Base-by-base conservation (phyloP, 2,888 invertebrate genomes). In the Tenthredo notha region DNA sequence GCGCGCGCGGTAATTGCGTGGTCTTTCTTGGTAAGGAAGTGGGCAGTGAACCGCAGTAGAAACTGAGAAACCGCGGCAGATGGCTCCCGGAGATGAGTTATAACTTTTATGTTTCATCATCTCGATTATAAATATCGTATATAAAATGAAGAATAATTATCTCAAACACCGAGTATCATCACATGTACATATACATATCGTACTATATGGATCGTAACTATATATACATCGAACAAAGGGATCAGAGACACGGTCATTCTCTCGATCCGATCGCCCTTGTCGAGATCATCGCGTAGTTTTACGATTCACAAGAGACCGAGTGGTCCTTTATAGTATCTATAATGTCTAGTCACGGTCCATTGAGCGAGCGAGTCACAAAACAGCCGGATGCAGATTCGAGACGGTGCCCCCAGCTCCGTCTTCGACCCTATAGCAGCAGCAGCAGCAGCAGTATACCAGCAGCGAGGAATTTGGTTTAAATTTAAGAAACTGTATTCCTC, bases 351-450 rank as follows among this genome's bases (percentile, higher is more conserved):
- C 80, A 61, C 58, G 80, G 80, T 80, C 80, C 80, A 80, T 61
- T 61, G 80, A 80, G 15, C 10, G 50, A 50, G 33, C 18, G 21
- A 77, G 77, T 54, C 77, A 77, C 29, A 77, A 80, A 58, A 80
- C 80, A 61, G 61, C 61, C 80, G 80, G 80, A 80, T 80, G 80
- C 80, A 80, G 80, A 80, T 80, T 80, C 58, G 80, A 80, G 80
- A 80, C 61, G 80, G 40, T 80, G 40, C n/a, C 5, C 33, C 21
- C 29, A 29, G 37, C 58, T 40, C 33, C 40, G 37, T 61, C 61
- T 21, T 61, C 80, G 37, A 40, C 43, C 21, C 43, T 15, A 40
- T 15, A 15, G 15, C 54, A 54, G n/a, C n/a, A 50, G 61, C 1
- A 15, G 61, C 5, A n/a, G 33, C 33, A 33, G 29, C 12, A 61